Evolutionary conservation across 2,888 invertebrate genomes (phyloP).

Genomic region (Cheilosia variabilis): DNA sequence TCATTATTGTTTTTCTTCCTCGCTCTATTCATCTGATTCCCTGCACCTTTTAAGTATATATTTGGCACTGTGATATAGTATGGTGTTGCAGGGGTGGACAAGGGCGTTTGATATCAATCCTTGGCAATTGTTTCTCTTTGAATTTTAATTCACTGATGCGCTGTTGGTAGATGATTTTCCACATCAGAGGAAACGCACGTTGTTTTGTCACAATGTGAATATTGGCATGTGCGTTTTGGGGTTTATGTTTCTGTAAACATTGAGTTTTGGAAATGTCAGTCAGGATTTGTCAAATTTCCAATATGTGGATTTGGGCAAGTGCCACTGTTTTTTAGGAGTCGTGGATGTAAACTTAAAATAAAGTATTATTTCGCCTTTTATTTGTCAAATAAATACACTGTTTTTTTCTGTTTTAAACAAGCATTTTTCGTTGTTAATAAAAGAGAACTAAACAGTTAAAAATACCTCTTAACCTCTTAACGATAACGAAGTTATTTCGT

Average conservation of each 20-base stretch:
- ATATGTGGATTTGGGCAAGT: conserved; percentile 29
- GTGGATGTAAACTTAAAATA: not conserved
- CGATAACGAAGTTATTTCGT: too few relatives aligned
- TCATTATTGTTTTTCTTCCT: conserved; percentile 81
- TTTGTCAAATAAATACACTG: not conserved
- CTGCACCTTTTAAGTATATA: conserved; percentile 59
- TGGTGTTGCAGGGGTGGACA: conserved; percentile 66
- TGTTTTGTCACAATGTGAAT: conserved; percentile 58
- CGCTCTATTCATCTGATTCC: conserved; percentile 54
- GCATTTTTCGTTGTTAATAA: too few relatives aligned
- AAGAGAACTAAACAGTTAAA: too few relatives aligned
- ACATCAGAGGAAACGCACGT: conserved; percentile 51
- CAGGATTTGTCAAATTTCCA: conserved; percentile 68
- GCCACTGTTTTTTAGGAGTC: not conserved
- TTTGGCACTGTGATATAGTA: conserved; percentile 32
- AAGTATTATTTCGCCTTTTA: not conserved
- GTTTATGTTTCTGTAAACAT: conserved; percentile 57
- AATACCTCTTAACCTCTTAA: too few relatives aligned
- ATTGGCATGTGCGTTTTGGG: conserved; percentile 67
- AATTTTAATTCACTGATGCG: conserved; percentile 49
- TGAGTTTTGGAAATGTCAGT: conserved; percentile 58
- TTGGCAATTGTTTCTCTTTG: conserved; percentile 57
- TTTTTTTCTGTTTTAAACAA: too few relatives aligned
- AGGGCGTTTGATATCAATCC: conserved; percentile 26
- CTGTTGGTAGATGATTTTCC: conserved; percentile 55